Conservation (phyloP, 2,797 vertebrate genomes). For the Hemibagrus guttatus region DNA sequence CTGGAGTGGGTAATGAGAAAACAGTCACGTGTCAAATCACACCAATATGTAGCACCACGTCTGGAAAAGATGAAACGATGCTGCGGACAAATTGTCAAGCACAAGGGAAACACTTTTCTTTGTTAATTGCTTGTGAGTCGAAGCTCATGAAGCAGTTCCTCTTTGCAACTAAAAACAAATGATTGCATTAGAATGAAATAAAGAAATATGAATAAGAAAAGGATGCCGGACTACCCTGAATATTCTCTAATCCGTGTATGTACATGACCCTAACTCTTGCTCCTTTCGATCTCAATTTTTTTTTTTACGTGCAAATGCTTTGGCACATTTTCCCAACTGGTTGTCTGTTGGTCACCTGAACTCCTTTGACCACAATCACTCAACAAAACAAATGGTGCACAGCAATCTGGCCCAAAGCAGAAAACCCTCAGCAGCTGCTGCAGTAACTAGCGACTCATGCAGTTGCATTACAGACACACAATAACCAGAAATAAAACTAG, state of each 20-base stretch:
- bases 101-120: neutral
- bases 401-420: neutral
- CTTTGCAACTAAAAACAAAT: neutral
- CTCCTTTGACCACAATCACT: neutral
- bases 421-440: slow-evolving; percentile 18
- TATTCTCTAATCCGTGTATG: neutral
- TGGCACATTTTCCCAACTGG: neutral
- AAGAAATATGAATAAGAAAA: neutral
- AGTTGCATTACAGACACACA: neutral
- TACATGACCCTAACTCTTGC: neutral
- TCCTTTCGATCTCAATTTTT: neutral
- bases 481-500: neutral
- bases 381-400: neutral
- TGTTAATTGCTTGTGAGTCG: neutral
- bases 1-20: slow-evolving; percentile 23
- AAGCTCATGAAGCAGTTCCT: neutral
- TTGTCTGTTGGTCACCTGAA: too few species aligned
- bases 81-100: neutral
- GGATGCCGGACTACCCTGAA: neutral
- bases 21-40: slow-evolving; percentile 21
- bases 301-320: neutral
- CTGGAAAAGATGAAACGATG: neutral
- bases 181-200: neutral
- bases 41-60: slow-evolving; percentile 10
- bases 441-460: neutral